These are phyloP conservation scores for Ctenomys sociabilis DNA, from an alignment of 2,113 vertebrate genomes.

Conservation along the genomic window DNA sequence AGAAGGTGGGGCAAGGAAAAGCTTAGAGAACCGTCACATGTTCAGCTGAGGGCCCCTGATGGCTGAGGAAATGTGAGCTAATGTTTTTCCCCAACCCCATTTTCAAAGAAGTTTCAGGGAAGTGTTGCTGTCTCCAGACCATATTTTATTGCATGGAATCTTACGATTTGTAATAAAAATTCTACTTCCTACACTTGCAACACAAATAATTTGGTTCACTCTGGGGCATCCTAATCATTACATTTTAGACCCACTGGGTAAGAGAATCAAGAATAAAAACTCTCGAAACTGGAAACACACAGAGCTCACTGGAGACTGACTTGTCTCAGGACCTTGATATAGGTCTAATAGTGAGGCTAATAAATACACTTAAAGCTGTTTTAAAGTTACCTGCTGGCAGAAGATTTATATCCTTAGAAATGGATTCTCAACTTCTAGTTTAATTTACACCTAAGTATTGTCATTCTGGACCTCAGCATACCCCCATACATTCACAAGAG, in stretches of 20 bases:
- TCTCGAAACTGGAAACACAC: not conserved
- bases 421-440: not conserved
- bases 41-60: conserved; percentile 46
- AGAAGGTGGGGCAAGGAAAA: not conserved
- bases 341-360: not conserved
- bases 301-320: not conserved
- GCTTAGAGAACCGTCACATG: not conserved
- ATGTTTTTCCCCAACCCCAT: not conserved
- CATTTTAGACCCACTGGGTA: not conserved
- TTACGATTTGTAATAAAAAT: not conserved
- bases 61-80: not conserved
- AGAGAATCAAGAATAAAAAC: not conserved
- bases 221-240: not conserved
- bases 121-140: not conserved
- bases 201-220: not conserved
- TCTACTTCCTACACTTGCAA: not conserved
- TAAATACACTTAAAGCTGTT: not conserved
- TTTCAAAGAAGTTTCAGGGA: not conserved
- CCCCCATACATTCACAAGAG: not conserved
- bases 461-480: not conserved
- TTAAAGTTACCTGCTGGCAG: not conserved
- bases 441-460: conserved; percentile 27
- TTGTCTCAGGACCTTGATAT: not conserved
- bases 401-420: not conserved
- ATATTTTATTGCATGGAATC: not conserved